Evolutionary conservation across 2,113 vertebrate species (phyloP).

Genomic region (Barbus barbus): DNA sequence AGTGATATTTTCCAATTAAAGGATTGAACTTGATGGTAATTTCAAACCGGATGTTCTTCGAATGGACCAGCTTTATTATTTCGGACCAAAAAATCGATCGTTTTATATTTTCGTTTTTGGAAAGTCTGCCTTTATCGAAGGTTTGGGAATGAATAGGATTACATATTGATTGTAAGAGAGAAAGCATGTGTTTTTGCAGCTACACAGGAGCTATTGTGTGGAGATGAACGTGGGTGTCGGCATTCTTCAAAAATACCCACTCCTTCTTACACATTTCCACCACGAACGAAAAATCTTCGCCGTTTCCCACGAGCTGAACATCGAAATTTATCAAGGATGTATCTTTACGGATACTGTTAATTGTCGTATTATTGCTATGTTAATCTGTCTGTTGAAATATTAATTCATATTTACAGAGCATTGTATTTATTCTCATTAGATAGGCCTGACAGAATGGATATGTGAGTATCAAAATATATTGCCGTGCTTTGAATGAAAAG

Average conservation of each 20-base stretch:
- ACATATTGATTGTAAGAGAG: constrained; percentile 51
- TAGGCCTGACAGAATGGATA: background rate
- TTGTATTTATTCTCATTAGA: constrained; percentile 9
- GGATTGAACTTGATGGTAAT: constrained; percentile 46
- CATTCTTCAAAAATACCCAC: constrained; percentile 75
- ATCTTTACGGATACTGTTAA: constrained; percentile 11
- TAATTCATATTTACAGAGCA: background rate
- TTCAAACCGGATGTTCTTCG: constrained; percentile 35
- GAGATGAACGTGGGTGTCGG: constrained; percentile 90
- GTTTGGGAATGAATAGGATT: constrained; percentile 50
- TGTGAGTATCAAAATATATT: constrained; percentile 23
- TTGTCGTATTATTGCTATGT: background rate
- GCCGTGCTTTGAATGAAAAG: background rate
- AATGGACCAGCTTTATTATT: constrained; percentile 21
- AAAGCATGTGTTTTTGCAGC: constrained; percentile 63
- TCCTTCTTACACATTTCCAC: constrained; percentile 62
- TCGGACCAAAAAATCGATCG: constrained; percentile 39
- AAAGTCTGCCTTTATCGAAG: constrained; percentile 47
- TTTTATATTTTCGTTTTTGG: constrained; percentile 53
- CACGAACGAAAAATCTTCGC: constrained; percentile 33
- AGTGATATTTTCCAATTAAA: constrained; percentile 44
- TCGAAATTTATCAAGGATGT: background rate
- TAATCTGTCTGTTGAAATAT: background rate
- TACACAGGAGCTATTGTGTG: constrained; percentile 80
- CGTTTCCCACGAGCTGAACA: constrained; percentile 39